Evolutionary conservation across 23 tunicate genomes (phyloP).

Genomic region (Aplidium turbinatum): DNA sequence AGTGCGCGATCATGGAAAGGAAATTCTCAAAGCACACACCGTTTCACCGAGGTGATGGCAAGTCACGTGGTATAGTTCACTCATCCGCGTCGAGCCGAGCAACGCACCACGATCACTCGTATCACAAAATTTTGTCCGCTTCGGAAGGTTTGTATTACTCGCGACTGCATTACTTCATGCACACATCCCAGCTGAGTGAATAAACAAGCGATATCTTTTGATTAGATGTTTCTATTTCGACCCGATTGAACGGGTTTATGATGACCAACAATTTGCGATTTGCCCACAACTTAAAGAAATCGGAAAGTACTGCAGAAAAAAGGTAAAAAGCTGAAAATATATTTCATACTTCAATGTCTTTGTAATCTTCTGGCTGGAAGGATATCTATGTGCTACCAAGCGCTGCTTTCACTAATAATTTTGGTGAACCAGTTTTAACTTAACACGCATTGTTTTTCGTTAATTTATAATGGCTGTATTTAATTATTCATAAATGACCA

Average conservation of each 20-base stretch:
- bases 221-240: slow-evolving; percentile 69
- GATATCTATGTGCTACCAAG: too few relatives aligned
- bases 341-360: too few relatives aligned
- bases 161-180: not conserved
- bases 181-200: too few relatives aligned
- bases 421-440: too few relatives aligned
- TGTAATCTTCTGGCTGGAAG: too few relatives aligned
- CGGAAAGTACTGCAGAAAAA: slow-evolving; percentile 26
- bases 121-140: slow-evolving; percentile 67
- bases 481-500: too few relatives aligned
- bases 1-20: slow-evolving; percentile 47
- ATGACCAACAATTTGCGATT: slow-evolving; percentile 54
- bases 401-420: too few relatives aligned
- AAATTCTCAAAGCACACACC: slow-evolving; percentile 29
- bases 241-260: slow-evolving; percentile 44
- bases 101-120: slow-evolving; percentile 82
- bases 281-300: slow-evolving; percentile 32
- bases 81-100: slow-evolving; percentile 41
- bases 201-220: too few relatives aligned
- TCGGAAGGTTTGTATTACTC: slow-evolving; percentile 43
- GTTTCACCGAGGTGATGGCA: slow-evolving; percentile 42
- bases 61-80: slow-evolving; percentile 19
- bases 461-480: too few relatives aligned
- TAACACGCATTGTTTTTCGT: too few relatives aligned
- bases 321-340: too few relatives aligned